These are phyloP conservation scores for Sinosuthora webbiana DNA, from an alignment of 2,113 vertebrate species.

Conservation along the genomic window DNA sequence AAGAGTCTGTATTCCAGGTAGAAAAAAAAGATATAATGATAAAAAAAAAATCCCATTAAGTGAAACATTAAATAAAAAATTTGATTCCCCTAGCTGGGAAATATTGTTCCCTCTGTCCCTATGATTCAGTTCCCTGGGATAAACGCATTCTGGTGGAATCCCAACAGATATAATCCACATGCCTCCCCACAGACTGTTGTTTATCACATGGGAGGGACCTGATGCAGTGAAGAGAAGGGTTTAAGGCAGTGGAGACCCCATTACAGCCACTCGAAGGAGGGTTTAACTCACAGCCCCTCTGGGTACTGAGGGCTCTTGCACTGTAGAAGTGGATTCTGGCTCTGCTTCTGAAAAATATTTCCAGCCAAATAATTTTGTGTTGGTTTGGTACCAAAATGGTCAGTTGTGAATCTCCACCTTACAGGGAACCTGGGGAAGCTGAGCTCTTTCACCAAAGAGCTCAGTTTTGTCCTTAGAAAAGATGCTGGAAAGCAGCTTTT, in stretches of 20 bases:
- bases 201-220: not conserved
- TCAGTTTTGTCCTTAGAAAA: not conserved
- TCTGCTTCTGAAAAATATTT: not conserved
- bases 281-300: not conserved
- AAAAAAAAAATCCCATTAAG: not conserved
- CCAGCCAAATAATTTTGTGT: not conserved
- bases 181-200: not conserved
- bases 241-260: not conserved
- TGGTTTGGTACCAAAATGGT: not conserved
- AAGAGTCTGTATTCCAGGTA: not conserved
- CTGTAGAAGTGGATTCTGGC: not conserved
- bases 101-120: not conserved
- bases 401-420: not conserved
- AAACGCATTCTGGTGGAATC: not conserved
- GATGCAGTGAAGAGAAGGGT: not conserved
- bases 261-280: accelerated
- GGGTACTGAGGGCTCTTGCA: not conserved
- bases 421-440: not conserved
- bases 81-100: not conserved
- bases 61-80: not conserved
- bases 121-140: not conserved
- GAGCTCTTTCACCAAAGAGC: not conserved
- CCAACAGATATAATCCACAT: not conserved
- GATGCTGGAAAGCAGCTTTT: not conserved
- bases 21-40: not conserved